Percentiles rank a stretch among this genome's conserved stretches.
Evolutionary conservation across 2,113 vertebrate species (phyloP).

Genomic region (Sclerurus mexicanus): DNA sequence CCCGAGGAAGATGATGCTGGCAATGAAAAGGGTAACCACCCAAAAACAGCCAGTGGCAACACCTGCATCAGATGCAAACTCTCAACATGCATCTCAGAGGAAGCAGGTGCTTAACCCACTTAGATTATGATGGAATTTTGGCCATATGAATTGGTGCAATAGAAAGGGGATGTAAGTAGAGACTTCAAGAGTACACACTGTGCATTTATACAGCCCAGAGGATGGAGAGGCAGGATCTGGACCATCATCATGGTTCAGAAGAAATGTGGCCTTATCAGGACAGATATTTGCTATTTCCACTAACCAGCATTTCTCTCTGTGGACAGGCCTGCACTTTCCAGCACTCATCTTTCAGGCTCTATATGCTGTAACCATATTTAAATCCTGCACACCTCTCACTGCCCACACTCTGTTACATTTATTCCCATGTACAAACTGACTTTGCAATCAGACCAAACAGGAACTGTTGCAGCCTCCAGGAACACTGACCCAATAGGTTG

Average conservation of each 20-base stretch:
- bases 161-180: background rate
- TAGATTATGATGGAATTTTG: background rate
- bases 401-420: no score
- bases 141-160: background rate
- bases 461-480: background rate
- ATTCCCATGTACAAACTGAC: background rate
- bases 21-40: background rate
- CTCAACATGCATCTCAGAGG: background rate
- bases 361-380: rapidly evolving
- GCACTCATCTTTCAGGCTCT: background rate
- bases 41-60: background rate
- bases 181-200: background rate
- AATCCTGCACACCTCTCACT: rapidly evolving
- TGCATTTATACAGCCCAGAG: background rate
- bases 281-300: background rate
- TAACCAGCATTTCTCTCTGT: background rate
- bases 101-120: background rate
- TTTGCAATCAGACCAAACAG: background rate
- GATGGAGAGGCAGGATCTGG: background rate
- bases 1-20: background rate
- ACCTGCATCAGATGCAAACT: background rate
- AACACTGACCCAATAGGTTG: background rate
- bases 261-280: background rate
- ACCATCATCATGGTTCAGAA: background rate
- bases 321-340: background rate